Conservation (phyloP, 1,140 invertebrate genomes). For the Frieseomelitta varia region DNA sequence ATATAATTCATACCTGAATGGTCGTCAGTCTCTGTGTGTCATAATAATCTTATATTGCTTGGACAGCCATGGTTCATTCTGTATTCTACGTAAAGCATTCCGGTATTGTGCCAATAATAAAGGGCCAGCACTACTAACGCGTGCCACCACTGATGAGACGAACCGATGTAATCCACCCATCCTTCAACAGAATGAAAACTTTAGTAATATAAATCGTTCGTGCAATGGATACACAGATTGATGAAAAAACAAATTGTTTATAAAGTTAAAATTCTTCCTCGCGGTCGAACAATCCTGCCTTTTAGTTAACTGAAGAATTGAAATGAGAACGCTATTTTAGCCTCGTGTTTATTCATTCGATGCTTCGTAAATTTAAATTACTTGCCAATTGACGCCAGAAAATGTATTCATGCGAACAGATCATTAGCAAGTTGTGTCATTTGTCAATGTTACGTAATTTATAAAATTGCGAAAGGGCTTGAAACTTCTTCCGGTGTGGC, state of each 20-base stretch:
- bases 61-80: constrained; percentile 91
- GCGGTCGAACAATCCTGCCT: too few species aligned
- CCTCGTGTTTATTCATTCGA: not conserved
- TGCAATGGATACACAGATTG: not conserved
- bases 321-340: not conserved
- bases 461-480: too few species aligned
- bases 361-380: not conserved
- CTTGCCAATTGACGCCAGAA: constrained; percentile 8
- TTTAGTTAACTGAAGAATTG: too few species aligned
- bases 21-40: constrained; percentile 73
- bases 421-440: too few species aligned
- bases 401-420: not conserved
- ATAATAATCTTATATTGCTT: constrained; percentile 82
- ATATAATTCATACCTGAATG: constrained; percentile 57
- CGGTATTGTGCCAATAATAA: constrained; percentile 97
- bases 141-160: constrained; percentile 99
- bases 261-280: too few species aligned
- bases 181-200: constrained; percentile 82
- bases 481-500: too few species aligned
- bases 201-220: not conserved
- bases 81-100: constrained; percentile 92
- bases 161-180: constrained; percentile 94
- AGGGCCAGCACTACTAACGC: constrained; percentile 93
- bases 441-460: too few species aligned
- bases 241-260: too few species aligned